phyloP scores from a whole-genome alignment of 2,888 invertebrate genomes.

The Agelastica alni region DNA sequence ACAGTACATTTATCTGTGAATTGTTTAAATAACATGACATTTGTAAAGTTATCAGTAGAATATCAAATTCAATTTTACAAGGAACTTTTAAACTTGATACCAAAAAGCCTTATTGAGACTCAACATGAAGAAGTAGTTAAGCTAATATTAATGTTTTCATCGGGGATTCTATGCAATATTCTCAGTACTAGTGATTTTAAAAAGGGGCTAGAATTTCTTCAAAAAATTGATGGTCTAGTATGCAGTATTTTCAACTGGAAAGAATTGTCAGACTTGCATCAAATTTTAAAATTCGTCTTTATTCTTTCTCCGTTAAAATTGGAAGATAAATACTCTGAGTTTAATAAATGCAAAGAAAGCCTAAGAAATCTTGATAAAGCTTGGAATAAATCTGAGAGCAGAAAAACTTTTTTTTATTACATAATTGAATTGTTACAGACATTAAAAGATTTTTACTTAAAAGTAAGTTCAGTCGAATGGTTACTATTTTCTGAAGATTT shows the following conservation, averaged over 20 bases:
- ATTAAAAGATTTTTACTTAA: slow-evolving; percentile 24
- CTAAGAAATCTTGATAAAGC: slow-evolving; percentile 15
- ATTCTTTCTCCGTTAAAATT: slow-evolving; percentile 23
- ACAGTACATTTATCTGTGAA: slow-evolving; percentile 16
- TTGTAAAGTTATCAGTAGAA: slow-evolving; percentile 8
- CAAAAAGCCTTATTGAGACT: too few relatives aligned
- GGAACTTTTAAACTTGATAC: slow-evolving; percentile 17
- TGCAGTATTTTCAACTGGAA: slow-evolving; percentile 13
- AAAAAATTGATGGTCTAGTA: slow-evolving; percentile 1
- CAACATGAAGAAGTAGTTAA: slow-evolving; percentile 22
- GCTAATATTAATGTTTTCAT: slow-evolving; percentile 20
- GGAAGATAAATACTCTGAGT: slow-evolving; percentile 14
- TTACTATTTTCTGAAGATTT: slow-evolving; percentile 2
- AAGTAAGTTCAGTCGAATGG: slow-evolving; percentile 18
- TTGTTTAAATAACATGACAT: slow-evolving; percentile 16
- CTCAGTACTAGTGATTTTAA: slow-evolving; percentile 26
- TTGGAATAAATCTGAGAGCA: background rate
- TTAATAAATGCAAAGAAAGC: slow-evolving; percentile 17
- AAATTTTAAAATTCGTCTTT: slow-evolving; percentile 23
- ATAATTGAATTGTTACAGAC: slow-evolving; percentile 16
- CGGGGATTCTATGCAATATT: slow-evolving; percentile 20
- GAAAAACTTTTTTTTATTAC: slow-evolving; percentile 17
- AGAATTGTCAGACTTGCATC: slow-evolving; percentile 19
- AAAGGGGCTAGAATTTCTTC: slow-evolving; percentile 20
- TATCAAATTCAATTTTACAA: slow-evolving; percentile 18